phyloP scores from a whole-genome alignment of 92 coral and sea anemone species.

The Zoanthus sociatus region DNA sequence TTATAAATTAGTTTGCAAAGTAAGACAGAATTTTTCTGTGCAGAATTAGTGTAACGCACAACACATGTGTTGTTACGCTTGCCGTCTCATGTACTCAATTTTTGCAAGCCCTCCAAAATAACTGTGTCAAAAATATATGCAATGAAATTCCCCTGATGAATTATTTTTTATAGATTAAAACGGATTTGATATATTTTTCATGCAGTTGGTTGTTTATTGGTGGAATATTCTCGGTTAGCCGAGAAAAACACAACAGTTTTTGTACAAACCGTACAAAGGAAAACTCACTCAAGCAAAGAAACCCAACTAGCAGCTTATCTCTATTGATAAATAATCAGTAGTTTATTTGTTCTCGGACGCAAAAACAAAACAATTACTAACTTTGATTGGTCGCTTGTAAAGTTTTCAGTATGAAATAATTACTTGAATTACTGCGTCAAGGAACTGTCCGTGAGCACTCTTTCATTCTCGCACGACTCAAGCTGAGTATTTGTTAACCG shows the following conservation, averaged over 20 bases:
- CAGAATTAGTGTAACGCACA: conserved; percentile 30
- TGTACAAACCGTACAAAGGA: neutral
- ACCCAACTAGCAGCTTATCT: conserved; percentile 22
- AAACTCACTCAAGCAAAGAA: conserved; percentile 16
- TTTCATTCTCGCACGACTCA: neutral
- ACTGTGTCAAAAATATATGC: conserved; percentile 7
- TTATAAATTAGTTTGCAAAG: neutral
- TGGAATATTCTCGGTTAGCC: neutral
- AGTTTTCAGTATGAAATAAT: neutral
- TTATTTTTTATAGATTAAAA: neutral
- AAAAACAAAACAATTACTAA: neutral
- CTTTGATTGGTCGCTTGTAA: conserved; percentile 18
- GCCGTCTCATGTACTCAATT: neutral
- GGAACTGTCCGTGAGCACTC: neutral
- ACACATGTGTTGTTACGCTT: neutral
- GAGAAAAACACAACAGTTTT: conserved; percentile 34
- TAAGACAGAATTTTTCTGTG: conserved; percentile 5
- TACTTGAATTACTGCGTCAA: neutral
- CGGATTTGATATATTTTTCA: neutral
- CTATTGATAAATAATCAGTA: neutral
- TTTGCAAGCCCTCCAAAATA: neutral
- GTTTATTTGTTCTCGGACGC: conserved; percentile 6
- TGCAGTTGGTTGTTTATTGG: neutral
- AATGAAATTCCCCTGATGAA: neutral
- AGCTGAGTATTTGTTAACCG: neutral